A percentile compares a stretch with the other conserved stretches of the same genome.
Conservation (phyloP, 2,797 vertebrate genomes). For the Helarctos malayanus region DNA sequence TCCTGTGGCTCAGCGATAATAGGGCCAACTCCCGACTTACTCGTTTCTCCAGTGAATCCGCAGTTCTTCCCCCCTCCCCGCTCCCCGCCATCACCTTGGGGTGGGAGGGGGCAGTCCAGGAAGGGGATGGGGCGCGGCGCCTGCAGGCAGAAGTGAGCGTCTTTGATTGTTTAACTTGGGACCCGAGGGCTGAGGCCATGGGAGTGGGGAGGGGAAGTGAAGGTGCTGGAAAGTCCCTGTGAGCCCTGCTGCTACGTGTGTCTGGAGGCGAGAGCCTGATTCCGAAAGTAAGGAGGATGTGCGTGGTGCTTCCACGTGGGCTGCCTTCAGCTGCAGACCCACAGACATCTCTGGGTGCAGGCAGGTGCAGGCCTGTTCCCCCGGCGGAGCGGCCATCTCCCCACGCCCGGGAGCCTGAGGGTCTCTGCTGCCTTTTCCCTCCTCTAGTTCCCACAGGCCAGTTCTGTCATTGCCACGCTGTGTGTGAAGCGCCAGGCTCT, state of each 20-base stretch:
- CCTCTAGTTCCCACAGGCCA: not conserved
- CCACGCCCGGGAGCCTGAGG: not conserved
- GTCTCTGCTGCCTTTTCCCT: not conserved
- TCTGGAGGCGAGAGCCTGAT: not conserved
- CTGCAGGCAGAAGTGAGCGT: not conserved
- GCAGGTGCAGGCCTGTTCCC: not conserved
- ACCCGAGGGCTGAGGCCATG: not conserved
- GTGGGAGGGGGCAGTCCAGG: not conserved
- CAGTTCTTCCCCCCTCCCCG: not conserved
- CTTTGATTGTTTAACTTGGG: not conserved
- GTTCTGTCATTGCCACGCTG: not conserved
- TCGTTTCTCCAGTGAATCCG: not conserved
- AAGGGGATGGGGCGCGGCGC: slow-evolving; percentile 27
- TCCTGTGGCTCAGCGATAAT: not conserved
- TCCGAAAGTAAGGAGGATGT: not conserved
- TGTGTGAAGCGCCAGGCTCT: not conserved
- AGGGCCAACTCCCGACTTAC: not conserved
- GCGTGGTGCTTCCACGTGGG: fast-evolving
- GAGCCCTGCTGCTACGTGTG: too few relatives aligned
- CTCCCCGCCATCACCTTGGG: not conserved
- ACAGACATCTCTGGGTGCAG: not conserved
- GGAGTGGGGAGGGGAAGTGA: not conserved
- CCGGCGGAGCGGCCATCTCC: too few relatives aligned
- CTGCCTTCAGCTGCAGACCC: not conserved
- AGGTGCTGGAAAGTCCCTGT: not conserved